Conservation (phyloP, 2,888 invertebrate genomes). For the Scrobipalpa atriplicella region DNA sequence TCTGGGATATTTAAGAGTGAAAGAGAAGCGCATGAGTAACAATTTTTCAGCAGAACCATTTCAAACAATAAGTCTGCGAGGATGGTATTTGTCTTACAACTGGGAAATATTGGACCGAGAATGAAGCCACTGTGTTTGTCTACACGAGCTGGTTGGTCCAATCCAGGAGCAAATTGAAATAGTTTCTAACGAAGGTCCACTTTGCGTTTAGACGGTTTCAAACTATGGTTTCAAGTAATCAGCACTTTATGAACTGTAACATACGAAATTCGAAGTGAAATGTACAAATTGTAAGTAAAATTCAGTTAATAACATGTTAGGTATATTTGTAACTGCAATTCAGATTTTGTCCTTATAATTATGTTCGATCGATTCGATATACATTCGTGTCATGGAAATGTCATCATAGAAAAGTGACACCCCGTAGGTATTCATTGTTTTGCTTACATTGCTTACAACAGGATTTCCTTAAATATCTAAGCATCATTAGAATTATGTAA, state of each 20-base stretch:
- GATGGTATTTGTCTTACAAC: conserved; percentile 53
- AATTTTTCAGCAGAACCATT: conserved; percentile 66
- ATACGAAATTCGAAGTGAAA: not conserved
- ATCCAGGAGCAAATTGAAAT: not conserved
- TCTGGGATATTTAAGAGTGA: conserved; percentile 44
- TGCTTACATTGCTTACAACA: no score
- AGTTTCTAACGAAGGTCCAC: not conserved
- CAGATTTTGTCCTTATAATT: no score
- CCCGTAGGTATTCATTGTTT: no score
- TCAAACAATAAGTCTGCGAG: conserved; percentile 71
- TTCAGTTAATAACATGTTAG: no score
- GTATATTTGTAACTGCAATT: no score
- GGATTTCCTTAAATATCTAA: not conserved
- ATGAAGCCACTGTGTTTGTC: conserved; percentile 2
- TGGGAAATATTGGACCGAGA: conserved; percentile 16
- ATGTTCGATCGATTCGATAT: no score
- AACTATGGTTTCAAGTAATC: not conserved
- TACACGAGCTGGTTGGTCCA: not conserved
- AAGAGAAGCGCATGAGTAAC: conserved; percentile 46
- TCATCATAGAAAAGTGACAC: no score
- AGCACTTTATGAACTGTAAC: not conserved
- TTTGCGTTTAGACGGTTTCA: not conserved
- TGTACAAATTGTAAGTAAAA: not conserved
- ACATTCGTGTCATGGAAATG: no score
- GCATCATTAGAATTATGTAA: not conserved